phyloP scores from a whole-genome alignment of 2,888 invertebrate species.

The Drosophila mulleri region DNA sequence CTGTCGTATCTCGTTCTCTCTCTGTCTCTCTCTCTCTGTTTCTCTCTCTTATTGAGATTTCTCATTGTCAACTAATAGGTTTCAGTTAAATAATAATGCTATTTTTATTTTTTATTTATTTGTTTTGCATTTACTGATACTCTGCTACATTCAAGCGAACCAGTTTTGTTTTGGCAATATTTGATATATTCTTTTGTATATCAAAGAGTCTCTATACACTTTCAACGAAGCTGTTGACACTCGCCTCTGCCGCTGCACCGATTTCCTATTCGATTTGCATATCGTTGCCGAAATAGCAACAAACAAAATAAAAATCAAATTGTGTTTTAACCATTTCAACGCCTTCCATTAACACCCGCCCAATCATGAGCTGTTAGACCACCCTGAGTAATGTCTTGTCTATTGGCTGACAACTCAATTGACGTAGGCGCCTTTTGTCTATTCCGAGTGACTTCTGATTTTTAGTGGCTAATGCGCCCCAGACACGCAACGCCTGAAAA shows the following conservation, averaged over 20 bases:
- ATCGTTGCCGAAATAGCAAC: conserved; percentile 13
- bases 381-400: conserved; percentile 66
- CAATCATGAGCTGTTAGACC: conserved; percentile 39
- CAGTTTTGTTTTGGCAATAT: conserved; percentile 51
- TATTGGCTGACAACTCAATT: conserved; percentile 71
- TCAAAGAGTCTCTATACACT: conserved; percentile 46
- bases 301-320: background rate
- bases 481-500: conserved; percentile 66
- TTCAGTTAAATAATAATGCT: conserved; percentile 37
- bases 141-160: conserved; percentile 58
- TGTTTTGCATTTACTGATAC: conserved; percentile 38
- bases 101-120: conserved; percentile 14
- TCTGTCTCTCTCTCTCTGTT: background rate
- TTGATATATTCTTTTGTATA: conserved; percentile 48
- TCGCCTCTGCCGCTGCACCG: background rate
- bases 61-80: conserved; percentile 45
- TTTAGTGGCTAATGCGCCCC: conserved; percentile 52
- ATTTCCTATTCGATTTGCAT: conserved; percentile 71
- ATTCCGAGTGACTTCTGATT: conserved; percentile 19
- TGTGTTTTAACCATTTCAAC: conserved; percentile 38
- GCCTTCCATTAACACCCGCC: conserved; percentile 45
- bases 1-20: background rate
- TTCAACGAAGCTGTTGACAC: conserved; percentile 52
- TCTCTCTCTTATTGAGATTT: conserved; percentile 13
- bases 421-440: conserved; percentile 33